Evolutionary conservation across 2,797 vertebrate species (phyloP), one percentile per base, ranked within the genome.

Genomic region (Apogon hyalosoma): DNA sequence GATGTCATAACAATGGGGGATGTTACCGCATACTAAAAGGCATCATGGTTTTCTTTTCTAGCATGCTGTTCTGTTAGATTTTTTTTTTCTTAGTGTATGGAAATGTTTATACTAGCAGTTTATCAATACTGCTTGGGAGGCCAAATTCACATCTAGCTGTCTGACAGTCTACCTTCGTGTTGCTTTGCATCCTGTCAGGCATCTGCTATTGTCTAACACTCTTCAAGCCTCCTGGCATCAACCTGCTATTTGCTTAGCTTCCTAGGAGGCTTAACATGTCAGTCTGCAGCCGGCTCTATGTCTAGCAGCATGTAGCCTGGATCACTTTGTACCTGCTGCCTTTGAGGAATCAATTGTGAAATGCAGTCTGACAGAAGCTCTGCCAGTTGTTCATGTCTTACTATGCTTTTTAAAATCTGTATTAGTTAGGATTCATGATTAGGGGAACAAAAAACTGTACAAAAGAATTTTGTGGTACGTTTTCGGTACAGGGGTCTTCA

Each of bases 281-380:
- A 62, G 47, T 52, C 18, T 55, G 48, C 51, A 42, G 42, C 39
- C 59, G 24, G 47, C 1, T 69, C 47, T 18, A 31, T 71, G 31
- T 71, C 59, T 54, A 69, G 51, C 73, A 65, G 73, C 77, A 49
- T 63, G 82, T 16, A 54, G 67, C 75, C 61, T 72, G 63, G 73
- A 79, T 72, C 48, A 57, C 49, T 67, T 73, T 74, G 67, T 74
- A 77, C 75, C 75, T 71, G 82, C 73, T 77, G 73, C 31, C 49
- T 68, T 58, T 42, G 45, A 79, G 51, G 43, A 38, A 36, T 72
- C 67, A 62, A 1, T 63, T 58, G 54, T 71, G 53, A 79, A 80
- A 69, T 53, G 38, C 7, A 52, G 52, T 42, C 59, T 70, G 24
- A 47, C 69, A 54, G 58, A 6, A 3, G 7, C 50, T 49, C 5